Evolutionary conservation across 2,797 vertebrate genomes (phyloP).

Genomic region (Enteromius thamalakanensis): DNA sequence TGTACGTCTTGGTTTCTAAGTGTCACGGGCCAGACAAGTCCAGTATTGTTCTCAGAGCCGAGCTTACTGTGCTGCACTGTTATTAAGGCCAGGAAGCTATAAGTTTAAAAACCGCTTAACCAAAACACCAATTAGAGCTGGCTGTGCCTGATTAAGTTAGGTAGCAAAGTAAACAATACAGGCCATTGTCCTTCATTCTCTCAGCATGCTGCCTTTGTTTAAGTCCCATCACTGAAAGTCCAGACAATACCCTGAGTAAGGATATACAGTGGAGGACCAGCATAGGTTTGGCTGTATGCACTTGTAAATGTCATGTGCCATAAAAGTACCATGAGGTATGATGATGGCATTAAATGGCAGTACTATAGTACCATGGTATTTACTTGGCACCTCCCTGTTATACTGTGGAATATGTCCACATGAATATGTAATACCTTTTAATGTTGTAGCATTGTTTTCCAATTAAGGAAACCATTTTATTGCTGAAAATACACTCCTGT

Average conservation of each 20-base stretch:
- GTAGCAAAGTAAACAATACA: conserved; percentile 72
- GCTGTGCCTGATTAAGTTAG: conserved; percentile 72
- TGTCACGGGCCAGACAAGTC: conserved; percentile 69
- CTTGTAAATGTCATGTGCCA: background rate
- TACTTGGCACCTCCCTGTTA: background rate
- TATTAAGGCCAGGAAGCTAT: conserved; percentile 72
- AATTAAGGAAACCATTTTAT: background rate
- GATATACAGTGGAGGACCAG: conserved; percentile 41
- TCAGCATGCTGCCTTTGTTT: conserved; percentile 69
- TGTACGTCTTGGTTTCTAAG: conserved; percentile 62
- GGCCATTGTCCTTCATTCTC: conserved; percentile 70
- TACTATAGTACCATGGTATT: background rate
- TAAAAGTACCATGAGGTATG: background rate
- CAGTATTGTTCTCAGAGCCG: conserved; percentile 71
- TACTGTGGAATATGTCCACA: background rate
- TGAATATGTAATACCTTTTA: background rate
- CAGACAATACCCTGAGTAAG: conserved; percentile 56
- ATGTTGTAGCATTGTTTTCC: background rate
- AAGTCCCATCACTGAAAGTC: conserved; percentile 64
- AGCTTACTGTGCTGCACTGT: conserved; percentile 65
- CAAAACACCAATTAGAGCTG: conserved; percentile 84
- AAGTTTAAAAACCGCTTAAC: conserved; percentile 87
- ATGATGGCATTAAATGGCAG: background rate
- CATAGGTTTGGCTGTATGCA: background rate
- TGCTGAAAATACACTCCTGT: background rate